Evolutionary conservation across 1,140 invertebrate genomes (phyloP), one percentile per base, ranked within the genome.

Genomic region (Ostrea edulis): DNA sequence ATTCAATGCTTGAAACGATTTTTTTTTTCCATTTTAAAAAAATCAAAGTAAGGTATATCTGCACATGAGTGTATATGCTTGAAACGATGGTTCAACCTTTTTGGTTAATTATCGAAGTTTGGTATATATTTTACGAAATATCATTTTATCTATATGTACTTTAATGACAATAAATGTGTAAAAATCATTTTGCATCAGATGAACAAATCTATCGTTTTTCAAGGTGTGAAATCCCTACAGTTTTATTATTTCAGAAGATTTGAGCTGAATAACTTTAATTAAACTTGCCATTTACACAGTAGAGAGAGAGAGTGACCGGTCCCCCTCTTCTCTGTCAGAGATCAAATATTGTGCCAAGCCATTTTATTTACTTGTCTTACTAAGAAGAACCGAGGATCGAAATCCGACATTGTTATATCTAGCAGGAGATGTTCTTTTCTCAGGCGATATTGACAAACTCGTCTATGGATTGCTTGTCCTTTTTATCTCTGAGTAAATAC

Each of bases 331-430:
- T 77, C 68, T 77, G 68, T 77, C 68, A 29, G 22, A 77, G 68
- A 77, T 77, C 68, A 77, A 77, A 77, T 77, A 77, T 77, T 77
- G 25, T 77, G 68, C 68, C 68, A 77, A 25, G 68, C 68, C 68
- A 77, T 77, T 77, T 77, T 77, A 77, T 77, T 77, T 77, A 77
- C 68, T 25, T 77, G 29, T 77, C 68, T 77, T 29, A 77, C 68
- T 77, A 77, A 29, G 68, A 77, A 35, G 68, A 77, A 77, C 68
- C 68, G 68, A 12, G 68, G 68, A 77, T 77, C 68, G 68, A 77
- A 77, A 77, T 77, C 68, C 25, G 68, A 12, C 68, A 29, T 77
- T 77, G 68, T 77, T 35, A 77, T 77, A 77, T 77, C 68, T 77
- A 77, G 29, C 29, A 25, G 68, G 68, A 77, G 68, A 77, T 77